Evolutionary conservation across 2,888 invertebrate species (phyloP), one percentile per base, ranked within the genome.

Genomic region (Noctua janthina): DNA sequence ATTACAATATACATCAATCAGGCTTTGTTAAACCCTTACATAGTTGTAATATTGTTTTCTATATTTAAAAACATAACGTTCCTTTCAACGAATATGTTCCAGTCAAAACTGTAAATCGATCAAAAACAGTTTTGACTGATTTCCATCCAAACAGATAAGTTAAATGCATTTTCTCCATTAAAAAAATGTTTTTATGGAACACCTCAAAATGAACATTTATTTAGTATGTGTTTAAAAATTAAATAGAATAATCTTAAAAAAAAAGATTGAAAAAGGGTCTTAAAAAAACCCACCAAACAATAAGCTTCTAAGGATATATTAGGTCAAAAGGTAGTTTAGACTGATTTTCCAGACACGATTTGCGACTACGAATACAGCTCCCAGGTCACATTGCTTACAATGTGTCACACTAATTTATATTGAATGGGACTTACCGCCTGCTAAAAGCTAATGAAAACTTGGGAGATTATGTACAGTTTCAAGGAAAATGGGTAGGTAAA

Each of bases 371-470:
- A 64, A 74, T 74, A 66, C 56, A 23, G 56, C 29, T 64, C 46
- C 49, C 10, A 2, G 35, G 29, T 84, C 59, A 79, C 70, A 71
- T 74, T 74, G 51, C 62, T 62, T 35, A 29, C 3, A 46, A 82
- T 66, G 54, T 82, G 75, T 39, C 62, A 46, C 7, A 49, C 0
- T 23, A 17, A 68, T 49, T 39, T 39, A 17, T 35, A 46, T 59
- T 85, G 11, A 71, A 85, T 43, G 10, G 35, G 17, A 43, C 76
- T 76, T 73, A 70, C 74, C n/a, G 46, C 39, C 13, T n/a, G 51
- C 46, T 66, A 66, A 82, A 74, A 62, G 17, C 29, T 29, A 0
- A 54, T 68, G 46, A 69, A 68, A 71, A 62, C 8, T 35, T 7
- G 3, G 64, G 23, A 59, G 8, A 23, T 23, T 49, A 11, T 35